phyloP scores from a whole-genome alignment of 2,888 invertebrate species.

The Emmelina monodactyla region DNA sequence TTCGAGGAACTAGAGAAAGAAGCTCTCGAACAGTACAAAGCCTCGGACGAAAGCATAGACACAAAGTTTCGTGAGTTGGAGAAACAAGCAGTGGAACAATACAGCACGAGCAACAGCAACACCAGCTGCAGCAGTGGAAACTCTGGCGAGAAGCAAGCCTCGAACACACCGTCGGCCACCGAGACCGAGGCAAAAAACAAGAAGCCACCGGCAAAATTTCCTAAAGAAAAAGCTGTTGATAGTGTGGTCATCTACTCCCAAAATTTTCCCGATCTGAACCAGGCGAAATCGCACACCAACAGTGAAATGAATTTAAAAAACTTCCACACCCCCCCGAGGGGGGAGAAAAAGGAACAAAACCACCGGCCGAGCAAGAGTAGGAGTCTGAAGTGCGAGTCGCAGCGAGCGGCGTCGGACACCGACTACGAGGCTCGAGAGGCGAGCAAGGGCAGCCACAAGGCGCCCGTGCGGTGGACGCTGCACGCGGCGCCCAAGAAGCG shows the following conservation, averaged over 20 bases:
- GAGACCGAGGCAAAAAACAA: constrained; percentile 30
- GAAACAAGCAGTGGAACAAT: constrained; percentile 72
- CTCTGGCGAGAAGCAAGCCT: constrained; percentile 36
- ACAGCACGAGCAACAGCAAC: constrained; percentile 60
- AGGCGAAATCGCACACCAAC: constrained; percentile 36
- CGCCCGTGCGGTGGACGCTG: constrained; percentile 42
- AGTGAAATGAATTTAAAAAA: constrained; percentile 60
- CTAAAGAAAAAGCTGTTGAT: constrained; percentile 46
- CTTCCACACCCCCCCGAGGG: constrained; percentile 62
- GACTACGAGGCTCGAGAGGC: constrained; percentile 44
- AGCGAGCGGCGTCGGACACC: constrained; percentile 49
- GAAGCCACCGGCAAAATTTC: constrained; percentile 38
- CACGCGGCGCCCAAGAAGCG: constrained; percentile 48
- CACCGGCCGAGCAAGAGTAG: constrained; percentile 37
- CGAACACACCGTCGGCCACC: constrained; percentile 24
- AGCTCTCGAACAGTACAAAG: constrained; percentile 68
- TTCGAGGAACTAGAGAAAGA: constrained; percentile 67
- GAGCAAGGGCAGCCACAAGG: constrained; percentile 34
- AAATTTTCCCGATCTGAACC: constrained; percentile 51
- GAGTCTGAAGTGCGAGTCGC: constrained; percentile 35
- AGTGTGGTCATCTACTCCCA: constrained; percentile 56
- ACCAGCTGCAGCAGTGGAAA: constrained; percentile 56
- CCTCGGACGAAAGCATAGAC: constrained; percentile 65
- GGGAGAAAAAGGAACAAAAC: constrained; percentile 55
- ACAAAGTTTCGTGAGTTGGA: constrained; percentile 70